These are phyloP conservation scores for Tenthredo scrophulariae DNA, from an alignment of 2,888 invertebrate genomes.

Conservation along the genomic window DNA sequence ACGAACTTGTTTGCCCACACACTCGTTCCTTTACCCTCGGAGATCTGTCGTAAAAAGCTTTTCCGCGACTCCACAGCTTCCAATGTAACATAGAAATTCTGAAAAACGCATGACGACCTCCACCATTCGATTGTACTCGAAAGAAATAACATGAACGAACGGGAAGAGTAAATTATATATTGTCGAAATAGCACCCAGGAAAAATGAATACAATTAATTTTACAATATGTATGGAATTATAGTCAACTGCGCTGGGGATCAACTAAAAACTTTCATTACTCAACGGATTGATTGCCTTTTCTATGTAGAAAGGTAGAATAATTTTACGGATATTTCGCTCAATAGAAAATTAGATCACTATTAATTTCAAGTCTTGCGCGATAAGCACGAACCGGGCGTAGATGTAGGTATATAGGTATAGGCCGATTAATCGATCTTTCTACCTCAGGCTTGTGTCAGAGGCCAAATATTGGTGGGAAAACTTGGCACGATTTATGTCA, in stretches of 20 bases:
- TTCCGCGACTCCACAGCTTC: slow-evolving; percentile 20
- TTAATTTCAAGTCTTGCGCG: not conserved
- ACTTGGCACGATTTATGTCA: not conserved
- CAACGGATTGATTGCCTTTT: not conserved
- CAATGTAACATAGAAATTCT: not conserved
- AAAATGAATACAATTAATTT: not conserved
- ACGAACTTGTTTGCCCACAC: slow-evolving; percentile 41
- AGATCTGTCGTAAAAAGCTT: slow-evolving; percentile 43
- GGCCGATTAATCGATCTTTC: not conserved
- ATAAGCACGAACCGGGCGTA: not conserved
- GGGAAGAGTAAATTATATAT: not conserved
- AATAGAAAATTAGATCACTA: not conserved
- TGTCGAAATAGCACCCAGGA: too few species aligned
- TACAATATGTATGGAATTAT: not conserved
- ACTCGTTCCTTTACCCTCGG: slow-evolving; percentile 26
- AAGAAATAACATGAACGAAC: not conserved
- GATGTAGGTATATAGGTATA: not conserved
- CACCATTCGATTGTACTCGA: not conserved
- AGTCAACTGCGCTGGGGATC: not conserved
- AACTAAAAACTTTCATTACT: not conserved
- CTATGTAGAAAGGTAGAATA: not conserved
- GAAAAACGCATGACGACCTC: not conserved
- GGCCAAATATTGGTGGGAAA: not conserved
- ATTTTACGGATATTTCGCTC: not conserved
- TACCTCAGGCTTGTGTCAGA: not conserved